A percentile compares a stretch with the other conserved stretches of the same genome.
phyloP scores from a whole-genome alignment of 2,113 vertebrate species.

The Tragelaphus imberbis region DNA sequence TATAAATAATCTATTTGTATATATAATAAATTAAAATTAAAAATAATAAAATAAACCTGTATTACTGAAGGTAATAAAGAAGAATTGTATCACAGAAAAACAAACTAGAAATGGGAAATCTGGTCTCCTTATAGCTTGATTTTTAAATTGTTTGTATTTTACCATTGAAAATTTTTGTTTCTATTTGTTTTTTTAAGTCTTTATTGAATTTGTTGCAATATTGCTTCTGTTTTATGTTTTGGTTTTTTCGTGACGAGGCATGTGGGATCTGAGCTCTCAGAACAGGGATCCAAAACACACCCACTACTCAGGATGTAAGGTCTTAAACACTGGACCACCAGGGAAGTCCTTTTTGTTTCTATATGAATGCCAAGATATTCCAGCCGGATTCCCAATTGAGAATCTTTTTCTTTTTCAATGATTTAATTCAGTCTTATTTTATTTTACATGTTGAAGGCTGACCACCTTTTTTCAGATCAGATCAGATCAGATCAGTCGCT shows the following conservation, averaged over 20 bases:
- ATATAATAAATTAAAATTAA: neutral
- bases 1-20: neutral
- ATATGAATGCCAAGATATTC: neutral
- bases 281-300: neutral
- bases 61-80: neutral
- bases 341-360: neutral
- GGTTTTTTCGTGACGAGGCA: neutral
- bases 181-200: neutral
- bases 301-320: neutral
- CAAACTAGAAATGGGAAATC: neutral
- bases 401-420: neutral
- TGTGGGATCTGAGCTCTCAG: neutral
- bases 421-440: neutral
- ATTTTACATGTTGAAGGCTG: neutral
- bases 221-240: neutral
- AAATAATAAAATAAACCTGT: neutral
- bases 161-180: neutral
- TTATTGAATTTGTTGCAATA: neutral
- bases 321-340: neutral
- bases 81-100: neutral
- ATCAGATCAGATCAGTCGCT: too few species aligned
- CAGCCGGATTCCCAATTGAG: neutral
- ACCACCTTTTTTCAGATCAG: neutral
- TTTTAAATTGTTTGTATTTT: neutral
- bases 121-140: neutral